phyloP scores from a whole-genome alignment of 2,113 vertebrate species.

The Gopherus flavomarginatus region DNA sequence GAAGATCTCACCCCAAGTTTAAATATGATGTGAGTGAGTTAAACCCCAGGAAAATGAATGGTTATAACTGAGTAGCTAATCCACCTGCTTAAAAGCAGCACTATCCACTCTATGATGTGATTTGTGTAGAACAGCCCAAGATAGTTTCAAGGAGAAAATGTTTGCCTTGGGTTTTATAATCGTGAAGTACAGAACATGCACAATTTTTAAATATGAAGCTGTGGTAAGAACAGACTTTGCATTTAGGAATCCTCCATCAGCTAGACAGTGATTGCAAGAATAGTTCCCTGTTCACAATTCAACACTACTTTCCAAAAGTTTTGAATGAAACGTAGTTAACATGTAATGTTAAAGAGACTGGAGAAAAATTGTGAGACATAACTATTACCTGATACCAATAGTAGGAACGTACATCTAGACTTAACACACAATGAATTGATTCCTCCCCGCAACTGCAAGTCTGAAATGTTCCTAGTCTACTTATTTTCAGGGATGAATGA shows the following conservation, averaged over 20 bases:
- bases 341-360: not conserved
- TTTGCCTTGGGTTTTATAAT: conserved; percentile 33
- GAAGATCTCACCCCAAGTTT: conserved; percentile 48
- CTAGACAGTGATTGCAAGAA: not conserved
- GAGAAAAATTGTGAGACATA: conserved; percentile 18
- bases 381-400: not conserved
- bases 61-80: not conserved
- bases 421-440: not conserved
- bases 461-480: not conserved
- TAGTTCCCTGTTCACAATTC: not conserved
- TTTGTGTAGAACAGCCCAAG: not conserved
- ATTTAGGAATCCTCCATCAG: conserved; percentile 18
- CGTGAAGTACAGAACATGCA: conserved; percentile 16
- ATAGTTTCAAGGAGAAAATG: conserved; percentile 39
- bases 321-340: conserved; percentile 34
- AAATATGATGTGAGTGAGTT: not conserved
- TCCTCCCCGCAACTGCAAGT: not conserved
- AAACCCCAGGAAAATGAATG: not conserved
- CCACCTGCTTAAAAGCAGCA: not conserved
- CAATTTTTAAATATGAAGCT: conserved; percentile 50
- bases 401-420: not conserved
- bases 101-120: not conserved
- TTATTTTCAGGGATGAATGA: not conserved
- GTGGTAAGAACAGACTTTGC: not conserved
- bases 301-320: conserved; percentile 23